Percentiles rank a stretch among this genome's conserved stretches.
Evolutionary conservation across 2,113 vertebrate genomes (phyloP).

Genomic region (Brachionichthys hirsutus): DNA sequence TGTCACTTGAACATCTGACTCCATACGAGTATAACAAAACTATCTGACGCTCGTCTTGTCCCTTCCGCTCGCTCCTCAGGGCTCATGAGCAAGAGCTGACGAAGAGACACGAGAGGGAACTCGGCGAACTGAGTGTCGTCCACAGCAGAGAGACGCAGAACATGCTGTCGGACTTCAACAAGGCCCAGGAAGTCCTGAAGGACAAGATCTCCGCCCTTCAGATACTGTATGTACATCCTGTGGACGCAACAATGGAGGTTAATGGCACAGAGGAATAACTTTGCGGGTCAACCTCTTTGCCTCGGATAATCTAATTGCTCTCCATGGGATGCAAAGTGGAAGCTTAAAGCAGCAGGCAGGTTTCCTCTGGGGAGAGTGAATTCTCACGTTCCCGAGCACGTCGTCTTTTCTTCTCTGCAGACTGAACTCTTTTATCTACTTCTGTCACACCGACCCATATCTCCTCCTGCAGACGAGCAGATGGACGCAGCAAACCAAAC

Average conservation of each 20-base stretch:
- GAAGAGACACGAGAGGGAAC: constrained; percentile 92
- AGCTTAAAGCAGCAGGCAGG: no score
- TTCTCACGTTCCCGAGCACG: no score
- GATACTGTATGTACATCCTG: constrained; percentile 87
- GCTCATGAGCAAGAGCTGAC: constrained; percentile 94
- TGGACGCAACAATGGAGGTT: background rate
- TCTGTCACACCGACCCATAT: background rate
- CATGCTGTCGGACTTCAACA: constrained; percentile 99
- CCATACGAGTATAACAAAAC: background rate
- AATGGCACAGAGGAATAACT: background rate
- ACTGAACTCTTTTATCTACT: no score
- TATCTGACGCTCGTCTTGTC: constrained; percentile 1
- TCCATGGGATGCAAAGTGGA: no score
- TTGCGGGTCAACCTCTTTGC: no score
- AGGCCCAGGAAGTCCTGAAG: constrained; percentile 97
- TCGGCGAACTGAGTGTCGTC: constrained; percentile 86
- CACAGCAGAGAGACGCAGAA: constrained; percentile 95
- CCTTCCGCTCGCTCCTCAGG: constrained; percentile 70
- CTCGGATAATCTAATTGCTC: no score
- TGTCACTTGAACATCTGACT: no score
- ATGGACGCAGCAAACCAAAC: background rate
- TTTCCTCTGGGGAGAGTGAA: no score
- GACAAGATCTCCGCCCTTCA: constrained; percentile 98
- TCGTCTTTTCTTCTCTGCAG: no score
- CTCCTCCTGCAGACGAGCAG: background rate